Evolutionary conservation across 1,140 invertebrate genomes (phyloP).

Genomic region (Chironomus striatipennis): DNA sequence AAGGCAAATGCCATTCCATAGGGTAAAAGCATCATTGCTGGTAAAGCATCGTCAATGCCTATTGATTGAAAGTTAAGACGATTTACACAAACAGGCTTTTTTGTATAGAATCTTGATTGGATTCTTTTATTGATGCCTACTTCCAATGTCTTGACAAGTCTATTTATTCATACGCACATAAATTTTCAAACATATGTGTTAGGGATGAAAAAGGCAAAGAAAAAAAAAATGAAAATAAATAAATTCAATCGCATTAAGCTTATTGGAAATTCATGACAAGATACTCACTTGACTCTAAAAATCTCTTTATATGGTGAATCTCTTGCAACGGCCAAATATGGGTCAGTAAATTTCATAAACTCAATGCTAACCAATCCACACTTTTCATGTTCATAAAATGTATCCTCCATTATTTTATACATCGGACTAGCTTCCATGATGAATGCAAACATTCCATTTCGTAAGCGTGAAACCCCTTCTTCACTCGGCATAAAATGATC

Average conservation of each 20-base stretch:
- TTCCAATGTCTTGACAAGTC: slow-evolving; percentile 35
- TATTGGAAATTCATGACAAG: slow-evolving; percentile 18
- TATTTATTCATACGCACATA: slow-evolving; percentile 25
- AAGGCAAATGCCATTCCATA: slow-evolving; percentile 32
- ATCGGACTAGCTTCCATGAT: slow-evolving; percentile 51
- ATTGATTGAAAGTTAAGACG: slow-evolving; percentile 39
- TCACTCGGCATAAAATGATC: slow-evolving; percentile 32
- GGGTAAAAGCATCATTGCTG: slow-evolving; percentile 28
- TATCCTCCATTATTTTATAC: slow-evolving; percentile 52
- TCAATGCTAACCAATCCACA: slow-evolving; percentile 53
- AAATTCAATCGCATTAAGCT: not conserved
- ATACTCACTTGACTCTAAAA: slow-evolving; percentile 48
- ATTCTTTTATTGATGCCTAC: slow-evolving; percentile 34
- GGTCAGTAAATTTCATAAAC: slow-evolving; percentile 48
- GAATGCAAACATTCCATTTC: slow-evolving; percentile 45
- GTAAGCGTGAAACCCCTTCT: slow-evolving; percentile 30
- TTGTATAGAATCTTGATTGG: slow-evolving; percentile 32
- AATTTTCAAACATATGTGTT: too few species aligned
- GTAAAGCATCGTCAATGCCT: slow-evolving; percentile 36
- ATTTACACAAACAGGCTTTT: slow-evolving; percentile 35
- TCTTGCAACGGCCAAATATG: slow-evolving; percentile 48
- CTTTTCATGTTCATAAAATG: slow-evolving; percentile 54
- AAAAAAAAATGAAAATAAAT: not conserved
- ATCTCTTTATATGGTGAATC: slow-evolving; percentile 52
- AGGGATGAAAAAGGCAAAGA: not conserved